Conservation (phyloP, 2,888 invertebrate genomes). For the Cosmia pyralina region DNA sequence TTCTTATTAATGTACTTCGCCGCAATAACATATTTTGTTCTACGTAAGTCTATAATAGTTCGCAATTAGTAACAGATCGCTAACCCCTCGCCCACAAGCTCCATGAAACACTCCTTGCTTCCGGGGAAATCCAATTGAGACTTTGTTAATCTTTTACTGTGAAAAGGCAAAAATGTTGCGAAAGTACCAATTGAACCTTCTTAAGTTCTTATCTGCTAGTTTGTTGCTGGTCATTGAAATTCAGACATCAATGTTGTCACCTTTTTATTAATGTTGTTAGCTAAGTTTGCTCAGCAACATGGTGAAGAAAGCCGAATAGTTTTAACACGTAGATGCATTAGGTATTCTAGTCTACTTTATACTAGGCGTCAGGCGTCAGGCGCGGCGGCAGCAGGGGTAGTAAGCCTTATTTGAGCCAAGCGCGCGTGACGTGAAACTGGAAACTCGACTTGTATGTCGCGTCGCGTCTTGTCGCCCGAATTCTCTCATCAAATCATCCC, state of each 20-base stretch:
- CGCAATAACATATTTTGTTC: slow-evolving; percentile 58
- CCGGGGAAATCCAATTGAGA: slow-evolving; percentile 56
- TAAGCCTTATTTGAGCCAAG: slow-evolving; percentile 88
- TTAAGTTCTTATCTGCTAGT: slow-evolving; percentile 20
- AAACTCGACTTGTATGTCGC: slow-evolving; percentile 85
- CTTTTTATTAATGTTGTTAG: slow-evolving; percentile 57
- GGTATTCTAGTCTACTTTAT: slow-evolving; percentile 86
- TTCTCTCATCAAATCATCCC: slow-evolving; percentile 89
- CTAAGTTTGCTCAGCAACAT: slow-evolving; percentile 57
- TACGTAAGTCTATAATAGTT: slow-evolving; percentile 52
- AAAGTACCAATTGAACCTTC: slow-evolving; percentile 4
- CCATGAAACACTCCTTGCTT: slow-evolving; percentile 60
- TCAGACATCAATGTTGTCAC: slow-evolving; percentile 55
- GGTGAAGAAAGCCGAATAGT: slow-evolving; percentile 69
- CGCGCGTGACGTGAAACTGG: slow-evolving; percentile 89
- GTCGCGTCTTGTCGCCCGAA: slow-evolving; percentile 84
- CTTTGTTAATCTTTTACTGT: slow-evolving; percentile 45
- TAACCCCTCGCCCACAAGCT: slow-evolving; percentile 60
- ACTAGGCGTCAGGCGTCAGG: slow-evolving; percentile 78
- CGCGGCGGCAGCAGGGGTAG: slow-evolving; percentile 82
- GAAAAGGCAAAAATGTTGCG: slow-evolving; percentile 26
- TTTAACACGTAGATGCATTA: slow-evolving; percentile 80
- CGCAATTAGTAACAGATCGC: slow-evolving; percentile 63
- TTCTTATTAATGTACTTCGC: slow-evolving; percentile 62
- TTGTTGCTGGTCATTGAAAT: slow-evolving; percentile 50